phyloP scores from a whole-genome alignment of 2,888 invertebrate genomes.

The Julus scanicus region DNA sequence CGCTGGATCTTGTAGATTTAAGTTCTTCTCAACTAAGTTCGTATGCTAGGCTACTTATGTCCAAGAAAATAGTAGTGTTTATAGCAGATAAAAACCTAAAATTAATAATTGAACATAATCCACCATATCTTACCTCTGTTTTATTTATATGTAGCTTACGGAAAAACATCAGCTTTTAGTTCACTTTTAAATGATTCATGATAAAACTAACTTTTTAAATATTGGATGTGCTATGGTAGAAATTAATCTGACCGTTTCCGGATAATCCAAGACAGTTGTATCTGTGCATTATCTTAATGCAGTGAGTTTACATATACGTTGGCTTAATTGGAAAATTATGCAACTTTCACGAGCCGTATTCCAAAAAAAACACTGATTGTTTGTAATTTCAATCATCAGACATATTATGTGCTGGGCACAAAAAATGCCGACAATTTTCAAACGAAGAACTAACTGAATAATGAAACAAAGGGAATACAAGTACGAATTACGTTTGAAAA shows the following conservation, averaged over 20 bases:
- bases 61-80: no score
- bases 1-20: no score
- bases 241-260: not conserved
- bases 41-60: no score
- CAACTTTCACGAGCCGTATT: not conserved
- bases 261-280: not conserved
- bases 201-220: not conserved
- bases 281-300: not conserved
- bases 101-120: not conserved
- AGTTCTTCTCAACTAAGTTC: no score
- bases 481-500: not conserved
- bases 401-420: not conserved
- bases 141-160: not conserved
- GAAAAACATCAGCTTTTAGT: not conserved
- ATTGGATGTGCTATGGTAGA: not conserved
- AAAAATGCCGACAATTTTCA: conserved; percentile 30
- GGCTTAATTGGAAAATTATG: not conserved
- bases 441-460: not conserved
- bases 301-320: not conserved
- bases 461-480: not conserved
- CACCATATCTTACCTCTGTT: not conserved
- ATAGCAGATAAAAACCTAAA: no score
- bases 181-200: not conserved
- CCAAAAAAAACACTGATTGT: not conserved
- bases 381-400: not conserved